Evolutionary conservation across 2,888 invertebrate genomes (phyloP), one percentile per base, ranked within the genome.

Genomic region (Poecilus cupreus): DNA sequence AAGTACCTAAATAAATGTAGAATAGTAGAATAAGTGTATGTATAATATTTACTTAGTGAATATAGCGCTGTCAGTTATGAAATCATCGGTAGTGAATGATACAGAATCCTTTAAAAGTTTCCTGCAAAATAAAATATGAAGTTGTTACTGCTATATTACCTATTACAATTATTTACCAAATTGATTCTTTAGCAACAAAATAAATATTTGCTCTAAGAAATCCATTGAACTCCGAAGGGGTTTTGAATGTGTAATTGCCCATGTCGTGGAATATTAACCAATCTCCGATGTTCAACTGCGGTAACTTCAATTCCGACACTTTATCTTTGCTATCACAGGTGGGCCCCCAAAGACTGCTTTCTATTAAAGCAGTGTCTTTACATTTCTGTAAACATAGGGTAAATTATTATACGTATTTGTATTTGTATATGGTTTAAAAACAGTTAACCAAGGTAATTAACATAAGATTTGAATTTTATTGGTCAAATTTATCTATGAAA

Each of bases 11-110:
- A n/a, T n/a, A n/a, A n/a, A n/a, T n/a, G n/a, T n/a, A n/a, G n/a
- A n/a, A n/a, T n/a, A n/a, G n/a, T n/a, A n/a, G n/a, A n/a, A n/a
- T n/a, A n/a, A n/a, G n/a, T n/a, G n/a, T n/a, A n/a, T n/a, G n/a
- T 13, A 32, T 3, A 32, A 82, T 32, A 83, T 24, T 85, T 83
- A 85, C 57, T 87, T 86, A 81, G 85, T 87, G 8, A 84, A 85
- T 16, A 85, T 85, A 0, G 88, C 87, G 0, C 6, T 32, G 32
- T 32, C 1, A 6, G 32, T 32, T 2, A 2, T 32, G 20, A 54
- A 54, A 54, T 54, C 18, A 20, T 22, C 54, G 11, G 22, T 18
- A 20, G 11, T 18, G 10, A 54, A 54, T 5, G 54, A 22, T 20
- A 11, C 16, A 20, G 54, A 10, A 20, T 18, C 54, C 18, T 20